Base-by-base conservation (phyloP, 2,888 invertebrate species). In the Neoscelio sp. region DNA sequence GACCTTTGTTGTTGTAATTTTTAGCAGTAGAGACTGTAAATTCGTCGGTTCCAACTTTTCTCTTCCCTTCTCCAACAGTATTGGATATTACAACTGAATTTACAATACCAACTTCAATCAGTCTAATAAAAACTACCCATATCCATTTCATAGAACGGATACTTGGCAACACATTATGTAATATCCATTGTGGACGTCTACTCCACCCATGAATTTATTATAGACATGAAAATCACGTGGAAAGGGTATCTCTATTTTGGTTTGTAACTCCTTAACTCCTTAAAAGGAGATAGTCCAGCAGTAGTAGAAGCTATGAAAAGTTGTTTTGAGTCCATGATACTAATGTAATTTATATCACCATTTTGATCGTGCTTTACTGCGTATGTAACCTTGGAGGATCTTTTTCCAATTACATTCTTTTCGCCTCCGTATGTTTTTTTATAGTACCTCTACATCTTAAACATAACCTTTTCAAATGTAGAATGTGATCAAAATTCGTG, bases 281-380 rank as follows among this genome's bases (percentile, higher is more conserved):
- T 65, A 17, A 28, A 23, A 15, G 68, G 10, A 5, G 23, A 44
- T 20, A 79, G 54, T 6, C 68, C 75, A 54, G 78, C 70, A 52
- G 74, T 76, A 6, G 78, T 73, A 7, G 78, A 80, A 56, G 40
- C 46, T 35, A 80, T 75, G 8, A 79, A 82, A n/a, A 80, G 80
- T 40, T 23, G 58, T 28, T 80, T 80, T 2, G 78, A 81, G 70
- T 80, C 80, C 48, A 64, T 54, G 17, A 80, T 28, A 28, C 40
- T 78, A 1, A 82, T 75, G 54, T 33, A 80, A 58, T 80, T 81
- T 0, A 81, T 78, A 5, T 80, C 76, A 76, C 80, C 78, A 18
- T 67, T 77, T 64, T 56, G n/a, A 6, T 81, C 79, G 50, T 81
- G 54, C n/a, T 80, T 77, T n/a, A 40, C 65, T 10, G 15, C 60